These are phyloP conservation scores for Conus betulinus DNA, from an alignment of 1,140 invertebrate genomes.

Conservation along the genomic window DNA sequence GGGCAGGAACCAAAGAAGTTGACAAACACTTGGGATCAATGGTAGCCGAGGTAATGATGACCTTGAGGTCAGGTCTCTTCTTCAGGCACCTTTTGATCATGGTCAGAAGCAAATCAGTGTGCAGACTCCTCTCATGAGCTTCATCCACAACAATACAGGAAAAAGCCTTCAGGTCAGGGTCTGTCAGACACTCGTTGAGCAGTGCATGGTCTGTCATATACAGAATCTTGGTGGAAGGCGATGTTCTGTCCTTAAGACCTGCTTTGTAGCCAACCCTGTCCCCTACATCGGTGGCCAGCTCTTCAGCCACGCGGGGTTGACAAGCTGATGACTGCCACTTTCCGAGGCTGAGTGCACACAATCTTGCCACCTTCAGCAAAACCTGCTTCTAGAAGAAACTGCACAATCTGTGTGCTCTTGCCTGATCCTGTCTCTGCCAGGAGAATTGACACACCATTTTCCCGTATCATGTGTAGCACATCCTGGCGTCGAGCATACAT, in stretches of 20 bases:
- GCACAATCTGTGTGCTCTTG: conserved; percentile 77
- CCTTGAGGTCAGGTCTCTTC: conserved; percentile 59
- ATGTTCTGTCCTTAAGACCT: conserved; percentile 83
- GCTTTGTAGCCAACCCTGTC: conserved; percentile 77
- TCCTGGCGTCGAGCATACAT: conserved; percentile 68
- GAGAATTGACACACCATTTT: conserved; percentile 82
- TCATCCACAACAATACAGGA: conserved; percentile 95
- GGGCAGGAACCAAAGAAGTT: conserved; percentile 87
- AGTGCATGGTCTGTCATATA: conserved; percentile 99
- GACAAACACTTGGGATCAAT: conserved; percentile 77
- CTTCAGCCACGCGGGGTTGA: conserved; percentile 67
- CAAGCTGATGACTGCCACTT: conserved; percentile 70
- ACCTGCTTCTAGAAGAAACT: conserved; percentile 75
- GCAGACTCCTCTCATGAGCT: conserved; percentile 96
- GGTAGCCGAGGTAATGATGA: conserved; percentile 73
- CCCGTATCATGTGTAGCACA: conserved; percentile 55
- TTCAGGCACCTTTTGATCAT: conserved; percentile 81
- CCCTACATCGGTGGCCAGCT: conserved; percentile 63
- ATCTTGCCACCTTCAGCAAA: conserved; percentile 82
- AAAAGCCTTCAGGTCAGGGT: conserved; percentile 78
- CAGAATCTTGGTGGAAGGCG: conserved; percentile 84
- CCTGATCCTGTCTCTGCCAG: conserved; percentile 97
- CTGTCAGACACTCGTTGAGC: conserved; percentile 94
- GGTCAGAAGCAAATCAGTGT: conserved; percentile 93
- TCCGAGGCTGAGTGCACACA: conserved; percentile 78